These are phyloP conservation scores for Amiota minor DNA, from an alignment of 2,888 invertebrate species.

Conservation along the genomic window DNA sequence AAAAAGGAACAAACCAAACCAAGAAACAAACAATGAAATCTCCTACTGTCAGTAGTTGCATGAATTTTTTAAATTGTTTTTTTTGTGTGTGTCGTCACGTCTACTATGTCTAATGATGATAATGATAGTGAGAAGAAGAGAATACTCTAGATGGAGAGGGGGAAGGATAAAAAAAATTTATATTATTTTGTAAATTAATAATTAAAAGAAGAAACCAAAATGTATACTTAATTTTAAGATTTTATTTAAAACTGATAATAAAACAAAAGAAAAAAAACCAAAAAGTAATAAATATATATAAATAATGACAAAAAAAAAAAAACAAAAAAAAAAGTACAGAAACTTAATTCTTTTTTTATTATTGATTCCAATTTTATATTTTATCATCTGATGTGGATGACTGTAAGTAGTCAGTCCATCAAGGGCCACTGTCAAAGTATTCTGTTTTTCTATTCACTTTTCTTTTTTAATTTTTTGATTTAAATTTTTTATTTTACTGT, in stretches of 20 bases:
- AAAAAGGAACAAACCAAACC: constrained; percentile 42
- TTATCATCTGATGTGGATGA: neutral
- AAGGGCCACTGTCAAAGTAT: neutral
- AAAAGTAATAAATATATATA: constrained; percentile 27
- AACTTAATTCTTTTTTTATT: constrained; percentile 45
- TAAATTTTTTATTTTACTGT: constrained; percentile 40
- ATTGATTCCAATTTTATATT: constrained; percentile 25
- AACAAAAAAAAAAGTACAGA: constrained; percentile 44
- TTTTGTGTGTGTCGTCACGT: constrained; percentile 24
- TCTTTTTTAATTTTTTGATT: constrained; percentile 33
- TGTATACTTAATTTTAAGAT: constrained; percentile 52
- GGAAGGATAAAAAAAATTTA: neutral
- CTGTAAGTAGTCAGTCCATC: too few species aligned
- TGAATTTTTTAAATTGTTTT: constrained; percentile 37
- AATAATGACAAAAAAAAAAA: constrained; percentile 43
- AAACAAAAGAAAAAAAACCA: constrained; percentile 21
- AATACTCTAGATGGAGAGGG: neutral
- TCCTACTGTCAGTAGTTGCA: too few species aligned
- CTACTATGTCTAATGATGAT: neutral
- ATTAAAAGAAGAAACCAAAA: constrained; percentile 54
- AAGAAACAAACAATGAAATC: too few species aligned
- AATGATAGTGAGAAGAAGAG: neutral
- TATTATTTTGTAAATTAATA: constrained; percentile 26
- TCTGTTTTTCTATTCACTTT: constrained; percentile 21
- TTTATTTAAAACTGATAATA: constrained; percentile 31